phyloP scores from a whole-genome alignment of 2,113 vertebrate species.

The Rhizomys pruinosus region DNA sequence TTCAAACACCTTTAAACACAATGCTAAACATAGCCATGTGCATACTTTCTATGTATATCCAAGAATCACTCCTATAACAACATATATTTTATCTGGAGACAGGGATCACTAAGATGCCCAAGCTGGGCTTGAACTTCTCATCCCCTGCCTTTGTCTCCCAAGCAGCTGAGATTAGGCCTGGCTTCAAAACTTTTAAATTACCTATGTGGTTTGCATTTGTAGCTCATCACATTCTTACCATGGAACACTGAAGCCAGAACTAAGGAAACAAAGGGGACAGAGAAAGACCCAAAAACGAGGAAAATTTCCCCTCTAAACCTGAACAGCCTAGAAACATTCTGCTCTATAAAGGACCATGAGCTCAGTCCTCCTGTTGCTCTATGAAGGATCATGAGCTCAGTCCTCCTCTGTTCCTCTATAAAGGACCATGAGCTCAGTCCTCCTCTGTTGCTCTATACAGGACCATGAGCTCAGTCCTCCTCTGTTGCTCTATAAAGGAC shows the following conservation, averaged over 20 bases:
- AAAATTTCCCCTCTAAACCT: background rate
- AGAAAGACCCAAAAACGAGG: background rate
- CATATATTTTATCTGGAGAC: background rate
- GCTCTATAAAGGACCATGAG: background rate
- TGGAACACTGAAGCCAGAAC: background rate
- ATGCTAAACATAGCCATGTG: background rate
- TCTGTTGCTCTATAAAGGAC: too few relatives aligned
- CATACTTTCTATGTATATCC: background rate
- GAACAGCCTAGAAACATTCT: background rate
- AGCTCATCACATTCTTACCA: background rate
- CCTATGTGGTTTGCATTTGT: background rate
- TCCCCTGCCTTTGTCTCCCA: background rate
- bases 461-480: too few relatives aligned
- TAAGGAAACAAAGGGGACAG: background rate
- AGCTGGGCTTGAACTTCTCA: background rate
- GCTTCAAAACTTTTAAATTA: conserved; percentile 36
- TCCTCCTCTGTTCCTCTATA: background rate
- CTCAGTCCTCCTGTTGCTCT: background rate
- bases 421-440: too few relatives aligned
- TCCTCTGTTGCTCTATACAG: too few relatives aligned
- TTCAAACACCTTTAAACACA: conserved; percentile 22
- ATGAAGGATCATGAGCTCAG: too few relatives aligned
- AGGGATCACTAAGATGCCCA: background rate
- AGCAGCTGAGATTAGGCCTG: background rate
- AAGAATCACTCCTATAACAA: background rate